Evolutionary conservation across 1,140 invertebrate species (phyloP).

Genomic region (Cepaea nemoralis): DNA sequence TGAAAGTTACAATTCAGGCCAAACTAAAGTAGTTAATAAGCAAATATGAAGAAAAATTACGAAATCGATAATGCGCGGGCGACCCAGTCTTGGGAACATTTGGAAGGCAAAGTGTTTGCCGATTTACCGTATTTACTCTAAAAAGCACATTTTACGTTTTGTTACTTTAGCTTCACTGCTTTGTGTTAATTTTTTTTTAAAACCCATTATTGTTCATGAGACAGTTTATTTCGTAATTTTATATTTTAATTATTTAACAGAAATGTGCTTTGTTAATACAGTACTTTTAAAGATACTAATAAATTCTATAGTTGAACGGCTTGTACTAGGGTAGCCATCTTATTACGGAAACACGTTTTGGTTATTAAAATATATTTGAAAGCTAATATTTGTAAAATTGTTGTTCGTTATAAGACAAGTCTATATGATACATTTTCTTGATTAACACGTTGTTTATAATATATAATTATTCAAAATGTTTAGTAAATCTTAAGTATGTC

Average conservation of each 20-base stretch:
- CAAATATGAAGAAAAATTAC: no score
- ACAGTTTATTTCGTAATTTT: no score
- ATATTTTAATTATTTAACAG: no score
- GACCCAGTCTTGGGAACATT: neutral
- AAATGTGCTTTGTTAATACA: no score
- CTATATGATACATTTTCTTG: neutral
- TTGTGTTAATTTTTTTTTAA: no score
- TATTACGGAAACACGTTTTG: constrained; percentile 9
- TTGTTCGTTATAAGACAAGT: neutral
- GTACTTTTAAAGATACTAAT: no score
- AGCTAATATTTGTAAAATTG: neutral
- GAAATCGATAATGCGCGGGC: neutral
- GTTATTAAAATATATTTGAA: neutral
- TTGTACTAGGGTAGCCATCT: neutral
- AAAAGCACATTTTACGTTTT: no score
- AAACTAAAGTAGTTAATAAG: no score
- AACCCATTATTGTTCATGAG: no score
- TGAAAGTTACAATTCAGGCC: no score
- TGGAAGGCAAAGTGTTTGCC: neutral
- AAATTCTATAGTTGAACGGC: no score
- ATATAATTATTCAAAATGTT: neutral
- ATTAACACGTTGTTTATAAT: neutral
- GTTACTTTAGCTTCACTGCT: no score
- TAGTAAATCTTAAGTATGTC: neutral
- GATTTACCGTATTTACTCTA: neutral